Evolutionary conservation across 1,140 invertebrate genomes (phyloP), one percentile per base, ranked within the genome.

Genomic region (Hermetia illucens): DNA sequence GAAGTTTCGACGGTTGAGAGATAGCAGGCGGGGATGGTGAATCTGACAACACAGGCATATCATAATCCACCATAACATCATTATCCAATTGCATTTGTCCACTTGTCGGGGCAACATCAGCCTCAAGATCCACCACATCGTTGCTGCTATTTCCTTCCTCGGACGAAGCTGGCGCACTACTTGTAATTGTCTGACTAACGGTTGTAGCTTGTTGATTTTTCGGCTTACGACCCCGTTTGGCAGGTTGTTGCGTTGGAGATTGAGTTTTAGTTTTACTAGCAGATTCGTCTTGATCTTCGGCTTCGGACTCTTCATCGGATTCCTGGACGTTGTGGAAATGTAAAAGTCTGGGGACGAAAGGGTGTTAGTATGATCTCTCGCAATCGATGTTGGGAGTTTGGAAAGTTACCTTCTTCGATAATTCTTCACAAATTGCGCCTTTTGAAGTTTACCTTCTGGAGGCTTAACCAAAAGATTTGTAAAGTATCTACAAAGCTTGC

Each of bases 401-500:
- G 40, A 25, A 21, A 45, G 48, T 54, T 47, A 79, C 77, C 72
- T 72, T 49, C 73, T 75, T n/a, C 74, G 65, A 53, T 84, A 82
- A 39, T 70, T 72, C 45, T 65, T 71, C 34, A 69, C 69, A 40
- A 80, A 81, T 10, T 68, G 66, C 12, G 64, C 63, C 37, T 72
- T 71, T 42, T 69, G 68, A 18, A 66, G 68, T 31, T 73, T 66
- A 46, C 64, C 44, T 41, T 70, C 52, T 5, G 63, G 55, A 10
- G 66, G 65, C 37, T 82, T 79, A 39, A 82, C 62, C 20, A 81
- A 63, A 16, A 83, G 50, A 32, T 75, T 70, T 36, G 74, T 76
- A 55, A 79, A 86, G 49, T 80, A 79, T 40, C 77, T 73, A 47
- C 83, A 87, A 4, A 80, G 55, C 59, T 85, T 86, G 58, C 83